Conservation (phyloP, 2,888 invertebrate genomes). For the Pycnomerus fuliginosus region DNA sequence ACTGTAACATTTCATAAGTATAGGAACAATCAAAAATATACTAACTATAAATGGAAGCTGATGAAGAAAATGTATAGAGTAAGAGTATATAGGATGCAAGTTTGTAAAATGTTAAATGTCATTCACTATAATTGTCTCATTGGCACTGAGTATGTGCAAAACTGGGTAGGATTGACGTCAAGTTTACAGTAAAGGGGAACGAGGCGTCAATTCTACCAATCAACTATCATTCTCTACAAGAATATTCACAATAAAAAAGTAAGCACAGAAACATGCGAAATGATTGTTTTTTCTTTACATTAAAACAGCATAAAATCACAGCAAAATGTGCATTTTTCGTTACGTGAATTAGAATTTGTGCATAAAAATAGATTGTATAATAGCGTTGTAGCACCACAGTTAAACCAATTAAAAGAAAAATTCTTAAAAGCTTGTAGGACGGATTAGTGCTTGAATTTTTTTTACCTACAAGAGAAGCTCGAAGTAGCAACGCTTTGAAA, state of each 20-base stretch:
- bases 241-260: constrained; percentile 10
- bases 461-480: constrained; percentile 2
- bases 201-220: no score
- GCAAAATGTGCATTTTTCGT: constrained; percentile 38
- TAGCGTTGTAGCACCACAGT: constrained; percentile 4
- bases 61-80: no score
- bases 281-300: constrained; percentile 32
- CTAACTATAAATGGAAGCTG: no score
- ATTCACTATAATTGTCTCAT: background rate
- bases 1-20: no score
- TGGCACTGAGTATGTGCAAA: background rate
- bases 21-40: no score
- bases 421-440: constrained; percentile 26
- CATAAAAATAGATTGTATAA: constrained; percentile 1
- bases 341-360: constrained; percentile 20
- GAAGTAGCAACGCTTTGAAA: no score
- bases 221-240: no score
- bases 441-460: constrained; percentile 27
- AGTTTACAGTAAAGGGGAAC: no score
- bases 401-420: constrained; percentile 7
- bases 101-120: no score
- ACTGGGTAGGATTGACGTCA: no score
- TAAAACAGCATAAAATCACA: constrained; percentile 37
- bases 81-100: no score
- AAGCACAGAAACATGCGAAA: constrained; percentile 32